Evolutionary conservation across 53 echinoderm and acorn worm species (phyloP).

Genomic region (Antedon mediterranea): DNA sequence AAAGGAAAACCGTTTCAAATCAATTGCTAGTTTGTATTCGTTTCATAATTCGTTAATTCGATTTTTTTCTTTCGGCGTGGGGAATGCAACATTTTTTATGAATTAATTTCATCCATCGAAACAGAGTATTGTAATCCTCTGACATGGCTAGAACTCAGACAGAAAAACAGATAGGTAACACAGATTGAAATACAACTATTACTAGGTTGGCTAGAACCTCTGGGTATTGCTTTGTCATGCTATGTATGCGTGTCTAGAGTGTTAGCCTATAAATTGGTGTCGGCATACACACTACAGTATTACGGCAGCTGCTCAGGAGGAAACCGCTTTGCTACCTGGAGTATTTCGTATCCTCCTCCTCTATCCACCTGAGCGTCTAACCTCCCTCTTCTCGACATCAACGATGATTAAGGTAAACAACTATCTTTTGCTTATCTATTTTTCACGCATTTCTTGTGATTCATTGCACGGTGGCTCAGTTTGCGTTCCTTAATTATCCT

Average conservation of each 20-base stretch:
- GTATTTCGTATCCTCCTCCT: not conserved
- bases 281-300: not conserved
- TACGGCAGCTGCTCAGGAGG: not conserved
- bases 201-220: not conserved
- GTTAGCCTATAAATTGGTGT: not conserved
- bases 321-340: not conserved
- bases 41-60: not conserved
- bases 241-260: not conserved
- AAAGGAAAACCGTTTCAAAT: not conserved
- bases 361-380: not conserved
- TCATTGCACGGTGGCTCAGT: not conserved
- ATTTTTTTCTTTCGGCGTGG: not conserved
- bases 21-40: not conserved
- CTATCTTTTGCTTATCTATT: not conserved
- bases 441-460: not conserved
- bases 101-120: not conserved
- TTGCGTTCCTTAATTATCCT: not conserved
- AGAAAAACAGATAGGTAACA: not conserved
- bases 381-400: not conserved
- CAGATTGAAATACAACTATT: not conserved
- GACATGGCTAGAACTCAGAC: not conserved
- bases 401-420: not conserved
- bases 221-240: not conserved
- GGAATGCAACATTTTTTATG: not conserved
- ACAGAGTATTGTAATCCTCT: not conserved